Conservation (phyloP, 2,888 invertebrate genomes). For the Tiphia femorata region DNA sequence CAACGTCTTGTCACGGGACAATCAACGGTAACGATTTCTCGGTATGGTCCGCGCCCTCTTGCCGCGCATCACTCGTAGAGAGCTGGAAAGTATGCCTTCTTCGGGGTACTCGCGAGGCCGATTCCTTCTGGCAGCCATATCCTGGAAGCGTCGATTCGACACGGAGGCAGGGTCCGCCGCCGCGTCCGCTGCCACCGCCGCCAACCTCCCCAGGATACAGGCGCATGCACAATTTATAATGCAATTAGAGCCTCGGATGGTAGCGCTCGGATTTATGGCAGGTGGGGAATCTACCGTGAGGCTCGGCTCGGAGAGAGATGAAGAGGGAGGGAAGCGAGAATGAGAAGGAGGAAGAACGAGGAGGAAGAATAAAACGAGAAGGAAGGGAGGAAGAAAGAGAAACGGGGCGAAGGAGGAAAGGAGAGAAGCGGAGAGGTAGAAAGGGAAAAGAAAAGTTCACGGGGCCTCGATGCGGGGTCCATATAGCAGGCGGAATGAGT, state of each 20-base stretch:
- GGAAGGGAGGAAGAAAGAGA: slow-evolving; percentile 39
- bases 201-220: slow-evolving; percentile 56
- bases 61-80: background rate
- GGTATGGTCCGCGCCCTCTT: background rate
- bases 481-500: slow-evolving; percentile 62
- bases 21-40: background rate
- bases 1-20: background rate
- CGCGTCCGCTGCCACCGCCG: no score
- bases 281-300: slow-evolving; percentile 51
- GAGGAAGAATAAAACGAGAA: no score
- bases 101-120: slow-evolving; percentile 12
- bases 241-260: slow-evolving; percentile 68
- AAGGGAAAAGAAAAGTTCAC: slow-evolving; percentile 18
- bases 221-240: slow-evolving; percentile 68
- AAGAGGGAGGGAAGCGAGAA: slow-evolving; percentile 21
- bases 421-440: slow-evolving; percentile 7
- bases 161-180: slow-evolving; percentile 28
- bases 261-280: slow-evolving; percentile 68
- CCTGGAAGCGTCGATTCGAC: slow-evolving; percentile 49
- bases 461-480: slow-evolving; percentile 34
- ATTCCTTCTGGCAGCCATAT: slow-evolving; percentile 32
- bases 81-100: no score
- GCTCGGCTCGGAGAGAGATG: slow-evolving; percentile 22
- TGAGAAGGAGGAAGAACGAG: slow-evolving; percentile 18
- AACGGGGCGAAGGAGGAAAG: slow-evolving; percentile 16